phyloP scores from a whole-genome alignment of 2,113 vertebrate species.

The Pseudopodoces humilis region DNA sequence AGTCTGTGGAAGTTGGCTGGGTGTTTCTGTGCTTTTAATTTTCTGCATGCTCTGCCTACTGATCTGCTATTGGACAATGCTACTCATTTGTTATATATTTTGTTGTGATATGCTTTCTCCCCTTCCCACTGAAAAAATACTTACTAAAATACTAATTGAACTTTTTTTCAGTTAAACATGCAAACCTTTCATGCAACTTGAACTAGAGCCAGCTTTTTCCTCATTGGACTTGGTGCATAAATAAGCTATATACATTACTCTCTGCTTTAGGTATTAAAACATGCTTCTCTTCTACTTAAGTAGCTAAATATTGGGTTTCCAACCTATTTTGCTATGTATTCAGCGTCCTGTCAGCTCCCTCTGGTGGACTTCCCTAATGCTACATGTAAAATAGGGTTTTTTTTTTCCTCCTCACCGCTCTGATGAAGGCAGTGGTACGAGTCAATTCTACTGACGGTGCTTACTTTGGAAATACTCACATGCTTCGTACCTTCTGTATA shows the following conservation, averaged over 20 bases:
- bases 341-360: conserved; percentile 15
- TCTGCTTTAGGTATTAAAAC: not conserved
- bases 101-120: not conserved
- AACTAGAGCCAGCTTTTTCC: not conserved
- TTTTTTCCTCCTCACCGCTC: accelerated
- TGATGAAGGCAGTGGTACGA: accelerated
- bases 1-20: not conserved
- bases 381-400: not conserved
- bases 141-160: not conserved
- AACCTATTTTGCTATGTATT: not conserved
- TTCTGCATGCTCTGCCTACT: not conserved
- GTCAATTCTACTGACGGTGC: not conserved
- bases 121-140: not conserved
- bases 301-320: not conserved
- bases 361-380: not conserved
- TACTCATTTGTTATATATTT: not conserved
- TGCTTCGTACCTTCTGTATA: not conserved
- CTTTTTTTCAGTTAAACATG: not conserved
- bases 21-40: not conserved
- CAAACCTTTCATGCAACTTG: not conserved
- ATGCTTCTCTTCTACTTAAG: accelerated
- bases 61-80: not conserved
- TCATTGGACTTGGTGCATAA: not conserved
- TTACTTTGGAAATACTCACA: not conserved
- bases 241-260: not conserved